These are phyloP conservation scores for Entomobrya multifasciata DNA, from an alignment of 2,888 invertebrate genomes.

Conservation along the genomic window DNA sequence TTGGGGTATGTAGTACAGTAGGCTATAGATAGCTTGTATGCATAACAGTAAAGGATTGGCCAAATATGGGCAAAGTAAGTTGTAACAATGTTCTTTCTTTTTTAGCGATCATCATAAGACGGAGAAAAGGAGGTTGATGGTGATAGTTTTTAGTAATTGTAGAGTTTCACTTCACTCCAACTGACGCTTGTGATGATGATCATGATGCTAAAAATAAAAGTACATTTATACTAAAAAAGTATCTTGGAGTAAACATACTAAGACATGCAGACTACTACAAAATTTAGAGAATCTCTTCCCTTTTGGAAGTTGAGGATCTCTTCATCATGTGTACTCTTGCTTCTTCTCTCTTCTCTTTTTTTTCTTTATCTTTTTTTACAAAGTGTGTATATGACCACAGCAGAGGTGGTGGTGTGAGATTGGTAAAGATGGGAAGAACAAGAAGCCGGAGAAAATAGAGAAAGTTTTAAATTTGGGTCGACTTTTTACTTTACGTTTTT, in stretches of 20 bases:
- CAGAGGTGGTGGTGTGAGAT: no score
- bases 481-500: slow-evolving; percentile 47
- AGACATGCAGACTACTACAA: neutral
- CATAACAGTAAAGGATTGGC: no score
- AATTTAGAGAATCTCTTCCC: neutral
- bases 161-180: slow-evolving; percentile 43
- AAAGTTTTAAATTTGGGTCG: slow-evolving; percentile 57
- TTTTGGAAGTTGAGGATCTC: slow-evolving; percentile 2
- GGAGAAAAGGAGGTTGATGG: slow-evolving; percentile 50
- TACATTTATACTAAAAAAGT: slow-evolving; percentile 36
- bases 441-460: neutral
- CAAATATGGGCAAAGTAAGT: no score
- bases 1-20: no score
- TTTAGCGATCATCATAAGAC: slow-evolving; percentile 9
- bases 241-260: neutral
- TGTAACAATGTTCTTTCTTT: no score
- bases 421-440: no score
- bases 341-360: neutral
- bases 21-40: no score
- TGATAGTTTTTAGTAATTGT: slow-evolving; percentile 51
- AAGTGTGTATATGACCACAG: slow-evolving; percentile 1
- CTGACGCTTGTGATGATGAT: slow-evolving; percentile 16
- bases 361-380: no score
- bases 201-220: slow-evolving; percentile 37
- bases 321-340: no score